These are phyloP conservation scores for Gymnoscelis rufifasciata DNA, from an alignment of 2,888 invertebrate species.

Conservation along the genomic window DNA sequence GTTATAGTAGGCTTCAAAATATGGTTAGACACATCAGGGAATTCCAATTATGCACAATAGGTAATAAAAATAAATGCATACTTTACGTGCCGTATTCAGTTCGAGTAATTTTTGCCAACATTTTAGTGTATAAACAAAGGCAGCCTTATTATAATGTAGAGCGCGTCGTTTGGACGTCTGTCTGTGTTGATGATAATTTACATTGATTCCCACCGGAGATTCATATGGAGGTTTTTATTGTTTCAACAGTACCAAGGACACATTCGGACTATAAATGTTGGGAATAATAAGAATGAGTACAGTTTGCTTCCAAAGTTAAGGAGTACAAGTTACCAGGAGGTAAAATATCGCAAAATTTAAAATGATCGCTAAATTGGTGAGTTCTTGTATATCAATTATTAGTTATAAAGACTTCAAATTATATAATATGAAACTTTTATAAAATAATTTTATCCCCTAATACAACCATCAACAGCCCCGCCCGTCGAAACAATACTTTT, in stretches of 20 bases:
- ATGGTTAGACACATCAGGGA: slow-evolving; percentile 5
- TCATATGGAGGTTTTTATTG: slow-evolving; percentile 62
- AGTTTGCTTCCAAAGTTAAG: slow-evolving; percentile 46
- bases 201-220: slow-evolving; percentile 63
- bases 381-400: slow-evolving; percentile 32
- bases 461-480: no score
- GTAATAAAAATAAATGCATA: slow-evolving; percentile 39
- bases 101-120: slow-evolving; percentile 35
- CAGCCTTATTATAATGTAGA: slow-evolving; percentile 63
- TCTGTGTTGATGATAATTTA: slow-evolving; percentile 68
- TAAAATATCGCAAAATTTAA: slow-evolving; percentile 44
- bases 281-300: slow-evolving; percentile 48
- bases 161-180: slow-evolving; percentile 56
- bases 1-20: background rate
- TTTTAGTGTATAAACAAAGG: slow-evolving; percentile 60
- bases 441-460: no score
- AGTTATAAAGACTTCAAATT: no score
- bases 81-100: slow-evolving; percentile 30
- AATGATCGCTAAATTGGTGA: slow-evolving; percentile 70
- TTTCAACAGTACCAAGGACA: slow-evolving; percentile 63
- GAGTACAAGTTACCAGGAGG: slow-evolving; percentile 31
- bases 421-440: no score
- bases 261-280: slow-evolving; percentile 57
- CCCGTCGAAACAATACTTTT: no score
- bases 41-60: slow-evolving; percentile 29